phyloP scores from a whole-genome alignment of 2,113 vertebrate genomes.

The Amblyornis subalaris region DNA sequence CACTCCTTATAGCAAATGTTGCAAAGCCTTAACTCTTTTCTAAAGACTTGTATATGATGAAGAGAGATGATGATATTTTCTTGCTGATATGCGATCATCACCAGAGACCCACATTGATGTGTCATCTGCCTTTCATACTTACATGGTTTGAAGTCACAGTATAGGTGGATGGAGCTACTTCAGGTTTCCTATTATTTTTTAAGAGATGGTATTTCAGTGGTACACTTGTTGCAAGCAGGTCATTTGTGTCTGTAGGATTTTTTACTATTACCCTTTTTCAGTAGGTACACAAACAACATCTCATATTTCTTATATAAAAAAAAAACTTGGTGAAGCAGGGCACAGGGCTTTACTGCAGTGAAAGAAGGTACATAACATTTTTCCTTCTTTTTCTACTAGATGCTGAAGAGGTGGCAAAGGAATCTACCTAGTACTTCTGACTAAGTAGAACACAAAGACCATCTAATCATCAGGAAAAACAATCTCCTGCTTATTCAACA shows the following conservation, averaged over 20 bases:
- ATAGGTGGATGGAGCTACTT: neutral
- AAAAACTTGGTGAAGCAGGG: neutral
- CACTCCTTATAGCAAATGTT: neutral
- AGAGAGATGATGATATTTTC: neutral
- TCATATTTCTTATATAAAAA: neutral
- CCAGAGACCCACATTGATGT: neutral
- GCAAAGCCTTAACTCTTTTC: neutral
- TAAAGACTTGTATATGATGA: neutral
- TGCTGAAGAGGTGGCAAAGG: neutral
- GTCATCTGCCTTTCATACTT: neutral
- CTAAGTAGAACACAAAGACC: neutral
- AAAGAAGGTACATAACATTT: neutral
- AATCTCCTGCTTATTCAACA: neutral
- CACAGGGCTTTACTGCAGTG: neutral
- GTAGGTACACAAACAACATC: neutral
- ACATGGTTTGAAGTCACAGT: neutral
- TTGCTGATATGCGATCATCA: neutral
- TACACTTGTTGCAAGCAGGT: neutral
- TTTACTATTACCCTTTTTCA: neutral
- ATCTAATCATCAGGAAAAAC: neutral
- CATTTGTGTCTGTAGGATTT: neutral
- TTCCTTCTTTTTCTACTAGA: neutral
- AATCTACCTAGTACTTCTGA: neutral
- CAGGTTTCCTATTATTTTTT: neutral
- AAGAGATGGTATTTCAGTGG: neutral